A percentile compares a stretch with the other conserved stretches of the same genome.
phyloP scores from a whole-genome alignment of 2,888 invertebrate genomes.

The Xestobium rufovillosum region DNA sequence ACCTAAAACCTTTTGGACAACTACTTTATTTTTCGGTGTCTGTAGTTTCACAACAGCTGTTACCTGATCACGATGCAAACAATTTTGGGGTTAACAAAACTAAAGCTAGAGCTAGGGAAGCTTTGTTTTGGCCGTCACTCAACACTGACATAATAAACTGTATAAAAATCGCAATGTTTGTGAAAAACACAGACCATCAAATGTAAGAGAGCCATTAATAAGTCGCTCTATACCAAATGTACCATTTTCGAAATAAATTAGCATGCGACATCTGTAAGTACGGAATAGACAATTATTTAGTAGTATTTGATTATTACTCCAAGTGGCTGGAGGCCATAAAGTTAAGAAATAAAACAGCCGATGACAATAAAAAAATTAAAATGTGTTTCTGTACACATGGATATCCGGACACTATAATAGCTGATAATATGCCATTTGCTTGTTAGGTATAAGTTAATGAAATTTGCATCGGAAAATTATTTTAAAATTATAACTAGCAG shows the following conservation, averaged over 20 bases:
- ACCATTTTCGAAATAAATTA: background rate
- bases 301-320: slow-evolving; percentile 9
- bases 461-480: slow-evolving; percentile 3
- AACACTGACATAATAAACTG: background rate
- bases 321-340: slow-evolving; percentile 7
- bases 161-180: slow-evolving; percentile 1
- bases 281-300: slow-evolving; percentile 3
- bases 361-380: background rate
- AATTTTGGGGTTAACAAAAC: background rate
- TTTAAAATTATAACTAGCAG: slow-evolving; percentile 4
- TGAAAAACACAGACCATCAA: background rate
- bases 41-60: too few species aligned
- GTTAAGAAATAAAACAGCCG: slow-evolving; percentile 2
- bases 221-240: background rate
- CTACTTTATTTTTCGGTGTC: too few species aligned
- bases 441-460: background rate
- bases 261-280: slow-evolving; percentile 5
- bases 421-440: slow-evolving; percentile 8
- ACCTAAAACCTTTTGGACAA: too few species aligned
- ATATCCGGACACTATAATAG: background rate
- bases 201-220: background rate
- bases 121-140: background rate
- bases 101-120: slow-evolving; percentile 1
- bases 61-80: too few species aligned
- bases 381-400: slow-evolving; percentile 2